phyloP scores from a whole-genome alignment of 37 sponge, comb jelly and placozoan genomes.

The Aphrocallistes beatrix region DNA sequence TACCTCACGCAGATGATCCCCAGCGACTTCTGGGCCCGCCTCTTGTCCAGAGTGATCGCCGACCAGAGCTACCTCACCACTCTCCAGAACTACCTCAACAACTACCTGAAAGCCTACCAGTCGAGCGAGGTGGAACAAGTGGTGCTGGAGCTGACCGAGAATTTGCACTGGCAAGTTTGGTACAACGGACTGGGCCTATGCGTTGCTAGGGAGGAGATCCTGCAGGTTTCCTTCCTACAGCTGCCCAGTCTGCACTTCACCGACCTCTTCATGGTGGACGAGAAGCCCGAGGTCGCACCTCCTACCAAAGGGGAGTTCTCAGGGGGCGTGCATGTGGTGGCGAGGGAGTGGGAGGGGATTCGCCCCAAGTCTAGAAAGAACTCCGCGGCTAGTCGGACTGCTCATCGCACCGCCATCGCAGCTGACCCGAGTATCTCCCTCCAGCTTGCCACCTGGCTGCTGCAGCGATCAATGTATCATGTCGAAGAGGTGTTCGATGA shows the following conservation, averaged over 20 bases:
- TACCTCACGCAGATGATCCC: background rate
- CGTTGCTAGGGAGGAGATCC: background rate
- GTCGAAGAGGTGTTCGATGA: slow-evolving; percentile 65
- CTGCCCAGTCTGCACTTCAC: slow-evolving; percentile 1
- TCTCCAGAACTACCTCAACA: background rate
- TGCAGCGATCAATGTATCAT: slow-evolving; percentile 39
- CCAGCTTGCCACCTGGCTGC: slow-evolving; percentile 59
- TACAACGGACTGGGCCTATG: background rate
- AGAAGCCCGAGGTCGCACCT: background rate
- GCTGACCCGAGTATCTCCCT: slow-evolving; percentile 19
- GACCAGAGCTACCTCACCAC: background rate
- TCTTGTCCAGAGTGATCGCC: background rate
- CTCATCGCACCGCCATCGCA: background rate
- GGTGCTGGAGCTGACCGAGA: background rate
- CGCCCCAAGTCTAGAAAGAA: background rate
- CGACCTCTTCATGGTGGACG: background rate
- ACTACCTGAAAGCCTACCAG: background rate
- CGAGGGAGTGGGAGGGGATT: slow-evolving; percentile 15
- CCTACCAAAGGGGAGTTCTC: background rate
- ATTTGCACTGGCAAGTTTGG: background rate
- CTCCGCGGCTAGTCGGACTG: no score
- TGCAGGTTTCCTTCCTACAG: background rate
- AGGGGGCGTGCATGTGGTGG: background rate
- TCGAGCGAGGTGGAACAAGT: background rate
- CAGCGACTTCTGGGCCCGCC: slow-evolving; percentile 10